phyloP scores from a whole-genome alignment of 2,113 vertebrate genomes.

The Columba janthina region DNA sequence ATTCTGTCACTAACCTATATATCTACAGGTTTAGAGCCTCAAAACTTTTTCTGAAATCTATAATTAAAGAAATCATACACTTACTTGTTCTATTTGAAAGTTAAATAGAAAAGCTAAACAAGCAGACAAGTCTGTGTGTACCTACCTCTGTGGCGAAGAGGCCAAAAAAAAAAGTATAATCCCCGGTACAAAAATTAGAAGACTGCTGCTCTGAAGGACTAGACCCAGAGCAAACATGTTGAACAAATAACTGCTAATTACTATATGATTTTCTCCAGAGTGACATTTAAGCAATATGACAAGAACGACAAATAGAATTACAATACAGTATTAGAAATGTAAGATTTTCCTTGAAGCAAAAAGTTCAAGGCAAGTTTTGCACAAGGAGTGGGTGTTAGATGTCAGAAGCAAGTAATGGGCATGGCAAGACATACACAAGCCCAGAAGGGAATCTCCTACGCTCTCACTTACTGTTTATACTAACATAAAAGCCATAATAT shows the following conservation, averaged over 20 bases:
- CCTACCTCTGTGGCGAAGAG: neutral
- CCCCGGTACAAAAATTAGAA: neutral
- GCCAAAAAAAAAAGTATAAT: neutral
- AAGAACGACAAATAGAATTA: conserved; percentile 35
- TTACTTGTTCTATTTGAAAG: neutral
- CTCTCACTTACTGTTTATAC: neutral
- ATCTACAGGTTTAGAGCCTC: neutral
- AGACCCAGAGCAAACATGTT: neutral
- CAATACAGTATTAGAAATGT: neutral
- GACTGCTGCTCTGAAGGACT: neutral
- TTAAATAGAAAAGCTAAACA: neutral
- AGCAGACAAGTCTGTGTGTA: too few species aligned
- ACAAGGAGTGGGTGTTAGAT: neutral
- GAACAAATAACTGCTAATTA: conserved; percentile 27
- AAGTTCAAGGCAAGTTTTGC: conserved; percentile 17
- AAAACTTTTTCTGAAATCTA: neutral
- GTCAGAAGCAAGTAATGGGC: conserved; percentile 5
- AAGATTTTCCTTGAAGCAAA: conserved; percentile 24
- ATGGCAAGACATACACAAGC: neutral
- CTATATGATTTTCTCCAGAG: conserved; percentile 6
- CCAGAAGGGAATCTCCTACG: neutral
- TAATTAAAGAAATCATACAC: neutral
- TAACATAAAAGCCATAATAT: neutral
- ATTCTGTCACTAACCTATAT: neutral
- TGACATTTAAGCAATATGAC: conserved; percentile 14